Evolutionary conservation across 2,113 vertebrate genomes (phyloP).

Genomic region (Hyperopisus bebe): DNA sequence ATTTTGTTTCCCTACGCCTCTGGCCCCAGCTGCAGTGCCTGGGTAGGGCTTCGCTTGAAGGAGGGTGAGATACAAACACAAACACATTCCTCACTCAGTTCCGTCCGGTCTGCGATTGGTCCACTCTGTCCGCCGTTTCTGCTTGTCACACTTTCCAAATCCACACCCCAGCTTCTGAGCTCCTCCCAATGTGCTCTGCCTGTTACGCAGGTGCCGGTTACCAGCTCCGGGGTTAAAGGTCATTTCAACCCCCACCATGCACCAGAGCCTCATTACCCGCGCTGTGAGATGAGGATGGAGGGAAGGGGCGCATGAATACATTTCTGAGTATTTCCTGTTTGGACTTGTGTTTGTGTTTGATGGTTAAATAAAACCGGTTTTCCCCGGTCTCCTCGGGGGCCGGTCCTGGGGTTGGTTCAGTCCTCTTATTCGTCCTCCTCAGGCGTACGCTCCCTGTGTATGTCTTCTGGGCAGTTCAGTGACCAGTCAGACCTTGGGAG

Average conservation of each 20-base stretch:
- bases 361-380: not conserved
- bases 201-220: slow-evolving; percentile 42
- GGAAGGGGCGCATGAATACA: not conserved
- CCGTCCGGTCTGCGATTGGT: not conserved
- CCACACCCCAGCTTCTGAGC: not conserved
- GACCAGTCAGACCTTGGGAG: not conserved
- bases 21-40: slow-evolving; percentile 40
- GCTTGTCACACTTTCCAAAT: not conserved
- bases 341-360: slow-evolving; percentile 13
- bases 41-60: slow-evolving; percentile 52
- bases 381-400: slow-evolving; percentile 56
- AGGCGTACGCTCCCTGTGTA: slow-evolving; percentile 61
- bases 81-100: slow-evolving; percentile 47
- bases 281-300: slow-evolving; percentile 9
- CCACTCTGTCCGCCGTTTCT: slow-evolving; percentile 1
- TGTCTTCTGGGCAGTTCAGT: not conserved
- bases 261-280: slow-evolving; percentile 34
- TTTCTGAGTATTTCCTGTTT: not conserved
- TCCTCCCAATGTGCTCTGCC: slow-evolving; percentile 34
- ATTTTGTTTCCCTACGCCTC: slow-evolving; percentile 47
- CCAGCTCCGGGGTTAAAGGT: slow-evolving; percentile 39
- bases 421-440: slow-evolving; percentile 81
- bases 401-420: slow-evolving; percentile 75
- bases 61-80: slow-evolving; percentile 50
- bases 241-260: not conserved